A percentile compares a stretch with the other conserved stretches of the same genome.
Conservation (phyloP, 2,888 invertebrate genomes). For the Onthophagus sagittarius region DNA sequence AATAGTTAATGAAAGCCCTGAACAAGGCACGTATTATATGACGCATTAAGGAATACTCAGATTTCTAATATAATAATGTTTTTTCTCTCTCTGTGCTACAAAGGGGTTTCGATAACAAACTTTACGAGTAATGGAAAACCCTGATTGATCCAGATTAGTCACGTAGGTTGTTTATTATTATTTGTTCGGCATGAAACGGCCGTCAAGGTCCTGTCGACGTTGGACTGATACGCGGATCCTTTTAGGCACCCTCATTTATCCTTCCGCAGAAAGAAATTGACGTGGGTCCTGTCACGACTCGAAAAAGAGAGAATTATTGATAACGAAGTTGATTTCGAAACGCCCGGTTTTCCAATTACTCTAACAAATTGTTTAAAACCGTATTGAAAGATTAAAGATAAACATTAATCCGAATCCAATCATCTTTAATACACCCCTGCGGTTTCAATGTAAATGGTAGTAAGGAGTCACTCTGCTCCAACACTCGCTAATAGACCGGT, state of each 20-base stretch:
- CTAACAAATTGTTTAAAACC: too few species aligned
- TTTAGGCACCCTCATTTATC: neutral
- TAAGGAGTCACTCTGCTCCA: neutral
- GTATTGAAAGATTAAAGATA: neutral
- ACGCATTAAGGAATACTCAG: neutral
- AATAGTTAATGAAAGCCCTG: neutral
- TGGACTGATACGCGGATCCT: neutral
- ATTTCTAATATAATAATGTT: neutral
- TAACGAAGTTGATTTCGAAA: neutral
- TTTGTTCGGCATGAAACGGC: neutral
- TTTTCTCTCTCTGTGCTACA: neutral
- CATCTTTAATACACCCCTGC: neutral
- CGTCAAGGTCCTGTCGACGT: neutral
- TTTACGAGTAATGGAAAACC: neutral
- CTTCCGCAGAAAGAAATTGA: neutral
- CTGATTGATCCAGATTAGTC: constrained; percentile 4
- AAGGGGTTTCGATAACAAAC: neutral
- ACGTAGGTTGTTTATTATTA: constrained; percentile 11
- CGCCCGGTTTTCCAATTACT: too few species aligned
- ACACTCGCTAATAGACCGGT: neutral
- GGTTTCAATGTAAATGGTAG: neutral
- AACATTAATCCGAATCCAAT: neutral
- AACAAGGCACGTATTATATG: neutral
- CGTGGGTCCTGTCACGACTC: neutral
- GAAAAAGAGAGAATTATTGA: neutral